Base-by-base conservation (phyloP, 1,140 invertebrate species). In the Ceratitis capitata region DNA sequence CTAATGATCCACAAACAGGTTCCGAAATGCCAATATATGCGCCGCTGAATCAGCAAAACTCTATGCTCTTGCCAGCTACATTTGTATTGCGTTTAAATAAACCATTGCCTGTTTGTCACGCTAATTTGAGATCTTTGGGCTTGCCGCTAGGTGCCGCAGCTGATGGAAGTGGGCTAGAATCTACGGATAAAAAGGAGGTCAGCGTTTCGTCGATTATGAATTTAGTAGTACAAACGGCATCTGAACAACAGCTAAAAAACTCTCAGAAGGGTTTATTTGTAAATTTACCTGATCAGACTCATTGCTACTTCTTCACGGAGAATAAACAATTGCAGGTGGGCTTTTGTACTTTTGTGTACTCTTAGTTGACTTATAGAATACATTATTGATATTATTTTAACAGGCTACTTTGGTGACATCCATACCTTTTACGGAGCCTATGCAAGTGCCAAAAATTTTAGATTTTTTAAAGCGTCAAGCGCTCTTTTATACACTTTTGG, bases 261-360 rank as follows among this genome's bases (percentile, higher is more conserved):
- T 87, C 88, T 1, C 87, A 90, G 78, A 90, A 89, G 42, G 91
- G 91, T 0, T 82, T 92, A 0, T 94, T 94, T 85, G 93, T 98
- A 94, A 96, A 95, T 74, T 93, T 99, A 39, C 97, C 97, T 0
- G 98, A 98, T 89, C 98, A 99, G 89, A 95, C 95, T 49, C 98
- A 99, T 91, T 97, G 97, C 89, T 99, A 98, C 91, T 98, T 97
- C 91, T 94, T 99, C 92, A 98, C 96, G 4, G 96, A 97, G 89
- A 95, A 94, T 85, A 94, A 94, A 87, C 94, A 94, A 16, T 93
- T 98, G 92, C 94, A 88, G 69, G 87, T 87, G 45, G 4, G 49
- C 39, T 19, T 10, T 53, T 26, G 10, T 32, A 14, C 56, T 16
- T 45, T 26, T 42, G 7, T 84, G 51, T n/a, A n/a, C n/a, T n/a